Base-by-base conservation (phyloP, 2,888 invertebrate genomes). In the Leucozona laternaria region DNA sequence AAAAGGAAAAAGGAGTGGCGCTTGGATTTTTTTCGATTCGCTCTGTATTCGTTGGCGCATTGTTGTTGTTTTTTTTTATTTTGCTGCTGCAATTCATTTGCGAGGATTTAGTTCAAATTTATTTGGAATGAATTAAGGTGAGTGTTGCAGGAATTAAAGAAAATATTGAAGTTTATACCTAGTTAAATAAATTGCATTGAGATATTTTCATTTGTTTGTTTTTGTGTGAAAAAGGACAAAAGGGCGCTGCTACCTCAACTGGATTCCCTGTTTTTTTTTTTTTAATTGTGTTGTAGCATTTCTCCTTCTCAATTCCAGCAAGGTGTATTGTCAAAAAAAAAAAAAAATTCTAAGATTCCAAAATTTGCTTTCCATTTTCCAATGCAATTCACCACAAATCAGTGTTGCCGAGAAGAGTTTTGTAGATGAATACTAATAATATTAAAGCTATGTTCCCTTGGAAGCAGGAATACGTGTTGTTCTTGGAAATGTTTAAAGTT, bases 1-100 rank as follows among this genome's bases (percentile, higher is more conserved):
- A 72, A 57, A 76, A 55, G 77, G 57, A 85, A 85, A 85, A 85
- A 85, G 85, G 85, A 85, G 85, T 85, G 85, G 85, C 85, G 85
- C 85, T 85, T 81, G 85, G 85, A 85, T 81, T 68, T 72, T 73
- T 79, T 66, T 68, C 55, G 31, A 62, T 64, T 81, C 57, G 64
- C 57, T 58, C 66, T 60, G 22, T 55, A 25, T 77, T 60, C 50
- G 57, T 72, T 58, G 76, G 72, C 60, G 48, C 60, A 62, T 77
- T 80, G 43, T 70, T 75, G 25, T 55, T 66, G 17, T 60, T 10
- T 50, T 73, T 75, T 53, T 58, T 7, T 17, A 20, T 28, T 3
- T 28, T 15, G 40, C 20, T 71, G 60, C 66, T 50, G 64, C 45
- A 25, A 31, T 73, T 62, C 13, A 58, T 25, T 57, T 15, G 28